Conservation (phyloP, 2,113 vertebrate species). For the Bujurquina vittata region DNA sequence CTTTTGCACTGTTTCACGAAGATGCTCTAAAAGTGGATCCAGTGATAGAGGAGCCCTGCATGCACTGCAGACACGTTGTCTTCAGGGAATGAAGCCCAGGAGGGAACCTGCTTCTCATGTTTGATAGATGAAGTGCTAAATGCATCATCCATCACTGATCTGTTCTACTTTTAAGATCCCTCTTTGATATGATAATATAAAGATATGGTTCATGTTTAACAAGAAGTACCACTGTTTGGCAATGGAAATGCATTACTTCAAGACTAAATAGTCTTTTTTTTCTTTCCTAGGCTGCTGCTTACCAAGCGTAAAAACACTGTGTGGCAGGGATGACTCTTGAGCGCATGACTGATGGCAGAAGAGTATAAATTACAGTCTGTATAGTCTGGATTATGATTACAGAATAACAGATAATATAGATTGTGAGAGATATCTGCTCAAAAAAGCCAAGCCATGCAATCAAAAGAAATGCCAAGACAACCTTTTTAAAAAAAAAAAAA, state of each 20-base stretch:
- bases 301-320: slow-evolving; percentile 24
- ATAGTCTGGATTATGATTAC: slow-evolving; percentile 4
- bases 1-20: not conserved
- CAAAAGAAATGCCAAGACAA: not conserved
- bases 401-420: not conserved
- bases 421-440: not conserved
- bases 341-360: slow-evolving; percentile 45
- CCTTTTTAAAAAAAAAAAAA: too few species aligned
- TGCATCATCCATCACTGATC: slow-evolving; percentile 29
- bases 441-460: not conserved
- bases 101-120: slow-evolving; percentile 8
- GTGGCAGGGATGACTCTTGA: slow-evolving; percentile 29
- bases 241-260: slow-evolving; percentile 41
- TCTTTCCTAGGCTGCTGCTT: slow-evolving; percentile 33
- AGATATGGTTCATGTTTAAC: not conserved
- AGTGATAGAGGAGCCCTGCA: not conserved
- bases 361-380: slow-evolving; percentile 40
- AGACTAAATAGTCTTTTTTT: slow-evolving; percentile 43
- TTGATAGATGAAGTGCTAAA: slow-evolving; percentile 37
- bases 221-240: slow-evolving; percentile 16
- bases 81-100: slow-evolving; percentile 34
- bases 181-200: slow-evolving; percentile 42
- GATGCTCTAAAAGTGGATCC: not conserved
- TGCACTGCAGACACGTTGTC: not conserved
- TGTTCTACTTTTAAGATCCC: slow-evolving; percentile 19